phyloP scores from a whole-genome alignment of 2,888 invertebrate genomes.

The Stenurella melanura region DNA sequence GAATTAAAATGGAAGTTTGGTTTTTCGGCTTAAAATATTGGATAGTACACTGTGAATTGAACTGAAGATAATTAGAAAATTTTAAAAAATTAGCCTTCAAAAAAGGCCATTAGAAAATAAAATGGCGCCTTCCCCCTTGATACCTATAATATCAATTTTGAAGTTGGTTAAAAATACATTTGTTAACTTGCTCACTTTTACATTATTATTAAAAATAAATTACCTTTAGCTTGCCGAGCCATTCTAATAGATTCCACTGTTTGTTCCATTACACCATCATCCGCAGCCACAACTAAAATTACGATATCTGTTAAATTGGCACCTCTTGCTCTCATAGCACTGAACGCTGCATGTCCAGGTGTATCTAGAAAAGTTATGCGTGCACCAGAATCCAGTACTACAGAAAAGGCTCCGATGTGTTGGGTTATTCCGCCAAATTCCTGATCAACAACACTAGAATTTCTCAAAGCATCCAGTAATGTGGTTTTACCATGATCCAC shows the following conservation, averaged over 20 bases:
- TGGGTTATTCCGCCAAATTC: constrained; percentile 99
- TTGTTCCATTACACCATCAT: constrained; percentile 99
- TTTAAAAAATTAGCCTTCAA: too few relatives aligned
- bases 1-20: too few relatives aligned
- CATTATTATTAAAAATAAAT: constrained; percentile 32
- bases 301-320: constrained; percentile 95
- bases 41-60: too few relatives aligned
- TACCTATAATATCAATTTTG: too few relatives aligned
- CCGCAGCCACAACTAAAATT: constrained; percentile 97
- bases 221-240: constrained; percentile 86
- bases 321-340: constrained; percentile 95
- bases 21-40: too few relatives aligned
- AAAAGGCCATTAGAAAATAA: too few relatives aligned
- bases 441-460: constrained; percentile 89
- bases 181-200: too few relatives aligned
- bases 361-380: constrained; percentile 97
- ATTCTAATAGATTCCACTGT: constrained; percentile 93
- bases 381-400: constrained; percentile 80
- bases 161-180: too few relatives aligned
- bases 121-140: too few relatives aligned
- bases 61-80: too few relatives aligned
- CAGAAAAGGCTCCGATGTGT: constrained; percentile 98
- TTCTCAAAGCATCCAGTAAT: constrained; percentile 89
- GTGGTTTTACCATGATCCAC: constrained; percentile 99
- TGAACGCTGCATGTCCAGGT: constrained; percentile 98